Evolutionary conservation across 2,888 invertebrate species (phyloP).

Genomic region (Xestia sexstrigata): DNA sequence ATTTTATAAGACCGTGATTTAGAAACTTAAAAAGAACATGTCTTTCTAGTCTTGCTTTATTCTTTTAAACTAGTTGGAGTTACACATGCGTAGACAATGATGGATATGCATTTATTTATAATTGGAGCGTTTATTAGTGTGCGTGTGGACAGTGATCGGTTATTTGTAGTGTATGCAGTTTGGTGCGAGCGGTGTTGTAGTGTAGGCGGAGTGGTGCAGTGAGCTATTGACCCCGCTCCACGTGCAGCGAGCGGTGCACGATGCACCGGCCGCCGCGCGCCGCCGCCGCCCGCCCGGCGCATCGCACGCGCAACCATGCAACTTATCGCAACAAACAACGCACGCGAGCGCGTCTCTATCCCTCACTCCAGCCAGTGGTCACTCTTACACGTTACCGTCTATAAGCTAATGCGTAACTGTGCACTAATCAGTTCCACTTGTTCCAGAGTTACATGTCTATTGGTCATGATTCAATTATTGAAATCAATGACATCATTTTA

Average conservation of each 20-base stretch:
- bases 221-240: slow-evolving; percentile 85
- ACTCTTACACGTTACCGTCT: slow-evolving; percentile 23
- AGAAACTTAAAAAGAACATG: not conserved
- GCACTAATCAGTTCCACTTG: slow-evolving; percentile 46
- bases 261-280: slow-evolving; percentile 65
- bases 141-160: slow-evolving; percentile 69
- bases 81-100: slow-evolving; percentile 36
- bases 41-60: not conserved
- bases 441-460: slow-evolving; percentile 32
- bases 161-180: slow-evolving; percentile 60
- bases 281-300: slow-evolving; percentile 44
- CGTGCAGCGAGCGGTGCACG: slow-evolving; percentile 75
- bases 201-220: slow-evolving; percentile 72
- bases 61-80: slow-evolving; percentile 10
- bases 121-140: slow-evolving; percentile 47
- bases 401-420: slow-evolving; percentile 32
- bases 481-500: slow-evolving; percentile 60
- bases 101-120: slow-evolving; percentile 53
- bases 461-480: slow-evolving; percentile 57
- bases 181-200: slow-evolving; percentile 63
- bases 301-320: slow-evolving; percentile 53
- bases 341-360: slow-evolving; percentile 24
- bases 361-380: slow-evolving; percentile 16
- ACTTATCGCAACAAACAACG: slow-evolving; percentile 57
- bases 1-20: not conserved